Percentiles rank a stretch among this genome's conserved stretches.
phyloP scores from a whole-genome alignment of 2,797 vertebrate genomes.

The Gambelia wislizenii region DNA sequence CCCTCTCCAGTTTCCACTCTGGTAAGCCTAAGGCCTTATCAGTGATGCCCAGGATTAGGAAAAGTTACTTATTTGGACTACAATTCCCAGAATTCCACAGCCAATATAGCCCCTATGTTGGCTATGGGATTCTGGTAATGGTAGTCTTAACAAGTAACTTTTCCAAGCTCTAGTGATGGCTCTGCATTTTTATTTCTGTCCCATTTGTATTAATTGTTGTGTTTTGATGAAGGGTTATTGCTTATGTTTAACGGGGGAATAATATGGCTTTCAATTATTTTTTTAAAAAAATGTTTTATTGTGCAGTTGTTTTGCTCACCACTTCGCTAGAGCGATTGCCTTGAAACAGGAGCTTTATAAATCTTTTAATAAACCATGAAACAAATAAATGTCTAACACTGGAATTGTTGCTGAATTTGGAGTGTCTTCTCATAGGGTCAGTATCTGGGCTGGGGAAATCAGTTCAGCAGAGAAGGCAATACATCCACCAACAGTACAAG shows the following conservation, averaged over 20 bases:
- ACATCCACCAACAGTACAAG: neutral
- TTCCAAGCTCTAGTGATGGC: neutral
- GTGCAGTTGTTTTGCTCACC: neutral
- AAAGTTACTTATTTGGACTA: too few species aligned
- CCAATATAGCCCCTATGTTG: too few species aligned
- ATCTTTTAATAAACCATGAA: neutral
- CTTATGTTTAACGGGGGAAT: neutral
- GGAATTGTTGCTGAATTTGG: neutral
- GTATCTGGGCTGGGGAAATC: neutral
- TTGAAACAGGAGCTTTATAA: neutral
- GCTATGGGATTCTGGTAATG: too few species aligned
- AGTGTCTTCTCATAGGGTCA: neutral
- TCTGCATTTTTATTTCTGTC: neutral
- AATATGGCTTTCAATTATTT: neutral
- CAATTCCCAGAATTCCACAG: too few species aligned
- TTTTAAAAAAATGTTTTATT: neutral
- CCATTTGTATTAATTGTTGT: neutral
- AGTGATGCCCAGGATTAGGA: too few species aligned
- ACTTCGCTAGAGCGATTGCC: neutral
- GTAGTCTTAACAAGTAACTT: too few species aligned
- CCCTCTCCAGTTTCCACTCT: too few species aligned
- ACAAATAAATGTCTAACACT: neutral
- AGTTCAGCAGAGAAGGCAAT: neutral
- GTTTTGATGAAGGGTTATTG: neutral
- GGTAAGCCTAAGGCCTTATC: too few species aligned